phyloP scores from a whole-genome alignment of 2,888 invertebrate species.

The Anticlea derivata region DNA sequence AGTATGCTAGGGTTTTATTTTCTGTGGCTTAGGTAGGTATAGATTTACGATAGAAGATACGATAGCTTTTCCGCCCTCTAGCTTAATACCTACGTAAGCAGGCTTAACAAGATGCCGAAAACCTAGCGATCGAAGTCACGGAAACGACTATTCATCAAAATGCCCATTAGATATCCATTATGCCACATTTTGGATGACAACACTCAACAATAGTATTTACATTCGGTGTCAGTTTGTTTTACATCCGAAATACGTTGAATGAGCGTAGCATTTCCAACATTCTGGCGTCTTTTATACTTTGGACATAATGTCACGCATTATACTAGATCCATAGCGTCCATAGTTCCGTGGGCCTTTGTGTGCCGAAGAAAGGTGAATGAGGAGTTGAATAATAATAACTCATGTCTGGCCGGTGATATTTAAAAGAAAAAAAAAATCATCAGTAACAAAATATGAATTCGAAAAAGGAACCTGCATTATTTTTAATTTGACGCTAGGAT shows the following conservation, averaged over 20 bases:
- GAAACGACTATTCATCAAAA: slow-evolving; percentile 64
- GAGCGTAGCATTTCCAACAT: slow-evolving; percentile 75
- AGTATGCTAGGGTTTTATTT: too few species aligned
- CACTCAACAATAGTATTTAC: slow-evolving; percentile 81
- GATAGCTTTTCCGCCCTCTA: too few species aligned
- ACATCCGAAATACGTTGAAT: slow-evolving; percentile 79
- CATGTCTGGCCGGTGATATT: slow-evolving; percentile 67
- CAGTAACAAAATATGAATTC: slow-evolving; percentile 66
- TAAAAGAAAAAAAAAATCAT: slow-evolving; percentile 59
- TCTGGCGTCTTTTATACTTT: slow-evolving; percentile 68
- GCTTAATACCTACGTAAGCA: too few species aligned
- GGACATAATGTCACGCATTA: slow-evolving; percentile 75
- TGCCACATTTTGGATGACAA: slow-evolving; percentile 75
- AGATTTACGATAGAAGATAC: too few species aligned
- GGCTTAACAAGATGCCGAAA: slow-evolving; percentile 24
- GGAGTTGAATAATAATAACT: slow-evolving; percentile 75
- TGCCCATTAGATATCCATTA: slow-evolving; percentile 76
- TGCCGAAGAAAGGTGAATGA: slow-evolving; percentile 76
- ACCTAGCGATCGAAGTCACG: slow-evolving; percentile 29
- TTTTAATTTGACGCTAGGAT: background rate
- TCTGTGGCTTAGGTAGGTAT: too few species aligned
- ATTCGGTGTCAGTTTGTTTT: slow-evolving; percentile 83
- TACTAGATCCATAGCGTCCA: slow-evolving; percentile 68
- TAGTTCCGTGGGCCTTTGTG: slow-evolving; percentile 74
- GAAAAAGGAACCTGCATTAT: slow-evolving; percentile 48